Evolutionary conservation across 2,888 invertebrate genomes (phyloP).

Genomic region (Phyto melanocephala): DNA sequence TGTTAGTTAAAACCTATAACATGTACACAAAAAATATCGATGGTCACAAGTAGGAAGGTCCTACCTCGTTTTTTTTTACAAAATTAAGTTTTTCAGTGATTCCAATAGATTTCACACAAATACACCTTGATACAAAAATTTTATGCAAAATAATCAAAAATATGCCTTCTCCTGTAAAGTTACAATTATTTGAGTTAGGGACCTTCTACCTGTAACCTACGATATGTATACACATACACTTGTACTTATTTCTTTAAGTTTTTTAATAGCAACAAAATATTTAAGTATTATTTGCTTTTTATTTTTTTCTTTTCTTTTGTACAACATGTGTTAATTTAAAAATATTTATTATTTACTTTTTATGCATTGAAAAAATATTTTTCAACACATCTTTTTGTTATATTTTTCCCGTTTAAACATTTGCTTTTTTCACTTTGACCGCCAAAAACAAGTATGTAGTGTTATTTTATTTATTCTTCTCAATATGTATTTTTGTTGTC

Average conservation of each 20-base stretch:
- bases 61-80: too few relatives aligned
- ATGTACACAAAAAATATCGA: too few relatives aligned
- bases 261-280: background rate
- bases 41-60: too few relatives aligned
- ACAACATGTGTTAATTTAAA: background rate
- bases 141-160: too few relatives aligned
- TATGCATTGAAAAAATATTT: background rate
- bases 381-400: background rate
- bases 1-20: background rate
- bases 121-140: too few relatives aligned
- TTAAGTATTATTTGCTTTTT: too few relatives aligned
- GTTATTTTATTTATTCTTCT: background rate
- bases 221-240: background rate
- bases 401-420: background rate
- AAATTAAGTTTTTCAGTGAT: too few relatives aligned
- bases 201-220: too few relatives aligned
- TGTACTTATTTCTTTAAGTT: background rate
- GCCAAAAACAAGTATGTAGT: conserved; percentile 43
- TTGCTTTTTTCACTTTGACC: conserved; percentile 33
- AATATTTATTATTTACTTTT: background rate
- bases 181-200: too few relatives aligned
- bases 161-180: too few relatives aligned
- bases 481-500: conserved; percentile 38
- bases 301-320: background rate
- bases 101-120: too few relatives aligned